A percentile compares a stretch with the other conserved stretches of the same genome.
Conservation (phyloP, 1,140 invertebrate genomes). For the Argopecten irradians region DNA sequence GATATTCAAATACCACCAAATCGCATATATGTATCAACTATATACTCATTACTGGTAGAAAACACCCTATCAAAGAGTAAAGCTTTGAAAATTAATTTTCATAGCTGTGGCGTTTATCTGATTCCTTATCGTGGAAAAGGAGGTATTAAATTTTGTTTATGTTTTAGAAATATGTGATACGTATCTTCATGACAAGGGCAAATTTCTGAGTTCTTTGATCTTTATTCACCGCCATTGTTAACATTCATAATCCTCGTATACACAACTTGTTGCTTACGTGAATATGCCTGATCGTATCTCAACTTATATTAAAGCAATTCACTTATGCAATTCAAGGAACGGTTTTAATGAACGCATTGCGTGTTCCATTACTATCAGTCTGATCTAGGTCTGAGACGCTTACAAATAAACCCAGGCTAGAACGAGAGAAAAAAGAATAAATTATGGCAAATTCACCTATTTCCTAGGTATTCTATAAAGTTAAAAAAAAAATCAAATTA, state of each 20-base stretch:
- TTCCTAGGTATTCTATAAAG: neutral
- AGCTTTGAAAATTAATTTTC: conserved; percentile 15
- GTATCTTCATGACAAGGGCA: conserved; percentile 13
- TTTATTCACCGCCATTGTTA: neutral
- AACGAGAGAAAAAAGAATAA: neutral
- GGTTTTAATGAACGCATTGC: conserved; percentile 17
- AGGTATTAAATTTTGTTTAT: conserved; percentile 19
- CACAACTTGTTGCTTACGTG: conserved; percentile 6
- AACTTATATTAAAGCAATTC: conserved; percentile 23
- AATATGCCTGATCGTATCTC: neutral
- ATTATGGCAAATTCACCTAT: neutral
- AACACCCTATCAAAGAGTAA: neutral
- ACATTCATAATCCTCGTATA: conserved; percentile 18
- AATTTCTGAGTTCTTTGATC: conserved; percentile 9
- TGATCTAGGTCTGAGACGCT: neutral
- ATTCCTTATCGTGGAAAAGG: neutral
- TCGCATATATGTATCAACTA: conserved; percentile 22
- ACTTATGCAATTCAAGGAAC: conserved; percentile 15
- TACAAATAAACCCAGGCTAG: neutral
- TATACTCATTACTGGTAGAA: neutral
- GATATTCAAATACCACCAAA: conserved; percentile 16
- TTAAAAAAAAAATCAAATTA: neutral
- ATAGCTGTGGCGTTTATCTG: neutral
- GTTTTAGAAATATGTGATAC: conserved; percentile 13
- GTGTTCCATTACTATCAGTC: neutral